Percentiles rank a stretch among this genome's conserved stretches.
phyloP scores from a whole-genome alignment of 2,888 invertebrate genomes.

The Ochropacha duplaris region DNA sequence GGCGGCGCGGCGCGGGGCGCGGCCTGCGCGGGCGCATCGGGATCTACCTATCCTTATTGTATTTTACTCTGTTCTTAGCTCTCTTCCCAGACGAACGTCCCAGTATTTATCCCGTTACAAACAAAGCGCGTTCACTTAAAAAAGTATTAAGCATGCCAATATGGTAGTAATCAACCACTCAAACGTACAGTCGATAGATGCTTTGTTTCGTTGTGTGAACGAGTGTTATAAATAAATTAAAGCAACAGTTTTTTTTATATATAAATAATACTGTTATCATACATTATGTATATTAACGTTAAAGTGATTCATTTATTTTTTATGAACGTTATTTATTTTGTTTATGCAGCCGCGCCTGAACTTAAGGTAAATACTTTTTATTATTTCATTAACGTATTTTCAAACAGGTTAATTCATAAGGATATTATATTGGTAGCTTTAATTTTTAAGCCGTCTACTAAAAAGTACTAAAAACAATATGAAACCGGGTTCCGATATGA shows the following conservation, averaged over 20 bases:
- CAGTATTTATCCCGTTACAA: conserved; percentile 42
- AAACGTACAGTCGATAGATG: conserved; percentile 44
- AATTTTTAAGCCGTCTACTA: neutral
- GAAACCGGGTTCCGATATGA: neutral
- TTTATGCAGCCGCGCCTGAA: conserved; percentile 58
- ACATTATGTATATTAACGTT: conserved; percentile 70
- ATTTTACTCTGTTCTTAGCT: conserved; percentile 74
- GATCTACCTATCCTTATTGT: conserved; percentile 65
- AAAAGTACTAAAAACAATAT: neutral
- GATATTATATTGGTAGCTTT: conserved; percentile 1
- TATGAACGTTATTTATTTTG: conserved; percentile 60
- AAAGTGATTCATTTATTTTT: conserved; percentile 63
- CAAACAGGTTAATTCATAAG: conserved; percentile 4
- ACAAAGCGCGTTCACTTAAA: conserved; percentile 47
- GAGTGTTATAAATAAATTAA: conserved; percentile 54
- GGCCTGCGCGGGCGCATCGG: conserved; percentile 44
- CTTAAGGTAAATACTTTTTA: conserved; percentile 61
- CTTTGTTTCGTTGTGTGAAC: conserved; percentile 61
- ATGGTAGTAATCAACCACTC: conserved; percentile 59
- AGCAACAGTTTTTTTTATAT: conserved; percentile 14
- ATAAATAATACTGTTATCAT: conserved; percentile 18
- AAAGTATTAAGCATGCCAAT: conserved; percentile 53
- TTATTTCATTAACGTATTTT: conserved; percentile 1
- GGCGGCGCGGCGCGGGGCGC: conserved; percentile 36
- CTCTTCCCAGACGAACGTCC: conserved; percentile 66